Percentiles rank a stretch among this genome's conserved stretches.
Conservation (phyloP, 2,797 vertebrate genomes). For the Nothura maculosa region DNA sequence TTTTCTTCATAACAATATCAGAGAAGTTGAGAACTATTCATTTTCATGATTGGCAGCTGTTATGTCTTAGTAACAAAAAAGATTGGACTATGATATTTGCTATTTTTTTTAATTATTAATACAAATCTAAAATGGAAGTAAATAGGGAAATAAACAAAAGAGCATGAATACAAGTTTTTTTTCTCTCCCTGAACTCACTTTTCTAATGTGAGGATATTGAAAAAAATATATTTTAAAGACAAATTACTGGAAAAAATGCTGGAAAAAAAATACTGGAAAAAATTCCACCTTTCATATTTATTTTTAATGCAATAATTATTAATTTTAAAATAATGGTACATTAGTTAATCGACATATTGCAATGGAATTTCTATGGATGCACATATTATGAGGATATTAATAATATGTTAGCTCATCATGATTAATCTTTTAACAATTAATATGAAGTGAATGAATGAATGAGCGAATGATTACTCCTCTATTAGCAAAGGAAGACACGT, state of each 20-base stretch:
- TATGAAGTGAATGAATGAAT: conserved; percentile 51
- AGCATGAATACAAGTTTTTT: neutral
- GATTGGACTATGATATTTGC: neutral
- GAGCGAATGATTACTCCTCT: conserved; percentile 34
- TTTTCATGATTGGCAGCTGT: neutral
- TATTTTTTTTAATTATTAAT: neutral
- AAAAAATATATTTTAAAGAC: neutral
- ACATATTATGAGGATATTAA: conserved; percentile 69
- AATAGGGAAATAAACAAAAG: neutral
- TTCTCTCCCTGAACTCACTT: neutral
- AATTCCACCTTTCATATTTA: neutral
- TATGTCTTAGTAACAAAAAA: neutral
- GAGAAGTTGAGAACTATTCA: neutral
- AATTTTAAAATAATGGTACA: conserved; percentile 49
- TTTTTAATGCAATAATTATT: conserved; percentile 60
- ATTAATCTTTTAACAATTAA: conserved; percentile 70
- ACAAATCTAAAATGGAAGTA: neutral
- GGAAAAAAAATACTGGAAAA: no score
- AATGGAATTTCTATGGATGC: conserved; percentile 60
- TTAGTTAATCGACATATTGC: conserved; percentile 64
- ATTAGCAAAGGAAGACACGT: conserved; percentile 42
- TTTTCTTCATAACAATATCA: neutral
- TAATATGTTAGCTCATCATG: conserved; percentile 44
- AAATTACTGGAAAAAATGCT: neutral
- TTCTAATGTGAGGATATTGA: neutral